Base-by-base conservation (phyloP, 2,113 vertebrate species). In the Drymodes brunneopygia region DNA sequence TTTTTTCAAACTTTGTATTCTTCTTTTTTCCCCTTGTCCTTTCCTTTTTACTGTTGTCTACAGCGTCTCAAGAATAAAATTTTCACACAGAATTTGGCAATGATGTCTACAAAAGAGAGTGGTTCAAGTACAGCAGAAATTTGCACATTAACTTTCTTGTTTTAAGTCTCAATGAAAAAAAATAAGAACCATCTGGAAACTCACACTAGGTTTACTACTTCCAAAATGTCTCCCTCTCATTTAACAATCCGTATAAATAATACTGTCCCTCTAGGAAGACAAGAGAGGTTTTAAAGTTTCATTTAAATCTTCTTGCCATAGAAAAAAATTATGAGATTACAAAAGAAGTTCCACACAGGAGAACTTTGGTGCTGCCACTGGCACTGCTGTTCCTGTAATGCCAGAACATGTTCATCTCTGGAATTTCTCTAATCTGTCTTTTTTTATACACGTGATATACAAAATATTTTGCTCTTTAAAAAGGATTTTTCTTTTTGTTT, bases 141-240 rank as follows among this genome's bases (percentile, higher is more conserved):
- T 73, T 61, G 7, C 31, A 67, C 72, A 75, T 74, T 67, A 36
- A 15, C 54, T 54, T 87, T 69, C n/a, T 51, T 64, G 13, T 88
- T 95, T 90, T 91, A 47, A 21, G 36, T 90, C 53, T 88, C 40
- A 71, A 14, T 81, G 42, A 87, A 91, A 75, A 56, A 60, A 82
- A 85, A 24, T 12, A 60, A 11, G 42, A 78, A n/a, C 12, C 47
- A 51, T 56, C 10, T n/a, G 20, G 62, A 78, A 83, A 88, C 57
- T 79, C 33, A 93, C 27, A 67, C 19, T 56, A 91, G 58, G 61
- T 95, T 96, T 94, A 58, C 25, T 75, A 15, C 65, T 90, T 95
- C 57, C 75, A 92, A 85, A 88, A 82, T 84, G 28, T 81, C 15
- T 83, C 51, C 45, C 38, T 74, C 36, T 58, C 64, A 90, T 88